Conservation (phyloP, 2,888 invertebrate genomes). For the Sepioteuthis lessoniana region DNA sequence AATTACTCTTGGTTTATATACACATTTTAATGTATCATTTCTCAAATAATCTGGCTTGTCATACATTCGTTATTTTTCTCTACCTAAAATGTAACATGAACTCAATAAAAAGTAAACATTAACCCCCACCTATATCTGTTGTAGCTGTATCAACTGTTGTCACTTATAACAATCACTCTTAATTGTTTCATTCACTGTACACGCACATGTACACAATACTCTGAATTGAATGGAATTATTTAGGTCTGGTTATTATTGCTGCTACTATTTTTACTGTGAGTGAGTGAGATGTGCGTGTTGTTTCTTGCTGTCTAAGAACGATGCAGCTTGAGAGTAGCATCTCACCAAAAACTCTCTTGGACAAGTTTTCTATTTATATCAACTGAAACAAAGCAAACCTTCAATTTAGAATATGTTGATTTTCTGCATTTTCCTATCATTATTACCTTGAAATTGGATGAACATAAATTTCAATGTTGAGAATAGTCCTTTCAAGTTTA, state of each 20-base stretch:
- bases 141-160: constrained; percentile 6
- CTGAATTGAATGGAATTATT: not conserved
- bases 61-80: not conserved
- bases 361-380: not conserved
- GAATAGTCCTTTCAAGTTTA: not conserved
- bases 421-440: not conserved
- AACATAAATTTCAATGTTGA: not conserved
- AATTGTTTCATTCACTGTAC: not conserved
- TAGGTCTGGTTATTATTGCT: not conserved
- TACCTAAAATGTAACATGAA: not conserved
- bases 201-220: not conserved
- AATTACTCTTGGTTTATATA: not conserved
- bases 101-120: not conserved
- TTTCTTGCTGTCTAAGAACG: not conserved
- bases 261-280: not conserved
- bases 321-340: not conserved
- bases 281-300: not conserved
- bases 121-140: not conserved
- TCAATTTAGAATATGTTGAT: not conserved
- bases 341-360: not conserved
- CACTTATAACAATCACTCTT: not conserved
- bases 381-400: not conserved
- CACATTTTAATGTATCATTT: not conserved
- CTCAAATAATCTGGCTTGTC: not conserved
- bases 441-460: not conserved